Conservation (phyloP, 2,797 vertebrate species). For the Trichosurus vulpecula region DNA sequence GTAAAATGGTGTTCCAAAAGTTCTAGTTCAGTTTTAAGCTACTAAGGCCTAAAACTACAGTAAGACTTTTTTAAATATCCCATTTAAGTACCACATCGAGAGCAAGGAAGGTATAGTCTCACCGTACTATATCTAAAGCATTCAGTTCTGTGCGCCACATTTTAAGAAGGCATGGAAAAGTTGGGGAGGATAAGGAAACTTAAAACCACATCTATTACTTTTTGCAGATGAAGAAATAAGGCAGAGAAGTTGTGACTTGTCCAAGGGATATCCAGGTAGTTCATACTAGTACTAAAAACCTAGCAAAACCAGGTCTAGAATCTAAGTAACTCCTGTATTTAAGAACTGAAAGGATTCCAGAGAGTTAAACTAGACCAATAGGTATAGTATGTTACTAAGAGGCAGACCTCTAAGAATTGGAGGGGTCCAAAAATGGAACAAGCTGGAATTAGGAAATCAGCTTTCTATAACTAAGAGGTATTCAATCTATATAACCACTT, state of each 20-base stretch:
- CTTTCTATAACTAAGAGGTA: neutral
- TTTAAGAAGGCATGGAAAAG: neutral
- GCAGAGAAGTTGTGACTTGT: too few relatives aligned
- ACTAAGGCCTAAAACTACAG: too few relatives aligned
- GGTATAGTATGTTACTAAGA: neutral
- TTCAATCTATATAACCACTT: neutral
- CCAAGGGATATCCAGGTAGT: neutral
- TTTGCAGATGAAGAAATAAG: too few relatives aligned
- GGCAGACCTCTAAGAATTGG: neutral
- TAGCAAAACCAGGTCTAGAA: neutral
- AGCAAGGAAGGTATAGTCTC: neutral
- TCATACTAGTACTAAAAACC: too few relatives aligned
- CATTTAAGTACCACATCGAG: neutral
- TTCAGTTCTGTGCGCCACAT: neutral
- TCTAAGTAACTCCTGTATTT: neutral
- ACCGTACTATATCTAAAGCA: neutral
- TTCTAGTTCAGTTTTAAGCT: too few relatives aligned
- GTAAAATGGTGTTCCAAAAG: neutral
- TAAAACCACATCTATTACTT: neutral
- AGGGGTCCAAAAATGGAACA: neutral
- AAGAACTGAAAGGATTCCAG: neutral
- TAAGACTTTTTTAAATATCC: too few relatives aligned
- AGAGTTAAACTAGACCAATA: neutral
- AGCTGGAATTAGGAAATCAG: neutral
- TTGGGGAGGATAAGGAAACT: neutral